Evolutionary conservation across 2,113 vertebrate genomes (phyloP).

Genomic region (Verasper variegatus): DNA sequence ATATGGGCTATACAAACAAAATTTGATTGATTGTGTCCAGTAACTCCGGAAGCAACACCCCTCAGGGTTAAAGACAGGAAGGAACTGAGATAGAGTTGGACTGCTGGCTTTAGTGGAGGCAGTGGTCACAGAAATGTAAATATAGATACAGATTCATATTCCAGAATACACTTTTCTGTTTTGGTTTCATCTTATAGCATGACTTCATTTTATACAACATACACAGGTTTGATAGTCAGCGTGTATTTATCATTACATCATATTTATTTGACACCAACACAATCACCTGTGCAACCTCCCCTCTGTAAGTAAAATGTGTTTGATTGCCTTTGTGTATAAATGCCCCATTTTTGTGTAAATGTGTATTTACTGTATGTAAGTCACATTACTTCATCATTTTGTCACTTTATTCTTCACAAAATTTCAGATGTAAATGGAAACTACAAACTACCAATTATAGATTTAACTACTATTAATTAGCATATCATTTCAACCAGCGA

Average conservation of each 20-base stretch:
- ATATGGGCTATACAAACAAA: no score
- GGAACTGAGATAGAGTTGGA: constrained; percentile 56
- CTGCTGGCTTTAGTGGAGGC: background rate
- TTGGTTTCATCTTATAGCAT: background rate
- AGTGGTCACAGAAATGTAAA: no score
- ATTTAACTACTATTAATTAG: no score
- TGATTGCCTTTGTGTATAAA: background rate
- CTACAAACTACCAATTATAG: no score
- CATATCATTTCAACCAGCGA: no score
- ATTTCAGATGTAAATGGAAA: no score
- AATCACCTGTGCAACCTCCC: constrained; percentile 1
- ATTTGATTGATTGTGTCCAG: background rate
- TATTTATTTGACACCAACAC: constrained; percentile 5
- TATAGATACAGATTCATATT: background rate
- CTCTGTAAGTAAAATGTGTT: background rate
- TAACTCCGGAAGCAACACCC: constrained; percentile 49
- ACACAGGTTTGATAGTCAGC: background rate
- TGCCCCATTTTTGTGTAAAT: background rate
- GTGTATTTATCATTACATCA: background rate
- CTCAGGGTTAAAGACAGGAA: constrained; percentile 48
- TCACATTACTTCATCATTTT: background rate
- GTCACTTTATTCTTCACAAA: no score
- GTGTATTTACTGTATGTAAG: background rate
- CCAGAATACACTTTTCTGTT: constrained; percentile 10
- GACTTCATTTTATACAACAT: background rate